Evolutionary conservation across 1,140 invertebrate species (phyloP).

Genomic region (Nephila pilipes): DNA sequence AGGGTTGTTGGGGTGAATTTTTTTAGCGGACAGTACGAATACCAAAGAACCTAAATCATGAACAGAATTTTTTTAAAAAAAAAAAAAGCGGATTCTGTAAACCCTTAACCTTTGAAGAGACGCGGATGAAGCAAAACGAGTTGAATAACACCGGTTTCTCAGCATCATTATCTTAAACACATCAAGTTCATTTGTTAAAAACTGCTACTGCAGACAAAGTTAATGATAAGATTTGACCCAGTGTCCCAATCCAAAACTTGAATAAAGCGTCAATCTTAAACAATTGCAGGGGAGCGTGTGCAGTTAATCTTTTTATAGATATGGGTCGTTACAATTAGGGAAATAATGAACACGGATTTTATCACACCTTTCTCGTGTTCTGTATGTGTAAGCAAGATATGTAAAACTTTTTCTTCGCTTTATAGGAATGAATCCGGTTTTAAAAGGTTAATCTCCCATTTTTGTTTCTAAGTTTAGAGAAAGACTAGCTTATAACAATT

Average conservation of each 20-base stretch:
- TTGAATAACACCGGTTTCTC: slow-evolving; percentile 54
- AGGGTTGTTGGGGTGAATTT: background rate
- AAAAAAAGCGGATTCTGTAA: background rate
- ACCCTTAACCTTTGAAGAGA: slow-evolving; percentile 55
- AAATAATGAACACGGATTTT: slow-evolving; percentile 44
- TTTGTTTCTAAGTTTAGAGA: background rate
- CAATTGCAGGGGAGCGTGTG: slow-evolving; percentile 31
- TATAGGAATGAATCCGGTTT: background rate
- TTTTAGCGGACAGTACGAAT: background rate
- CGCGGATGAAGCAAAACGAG: slow-evolving; percentile 41
- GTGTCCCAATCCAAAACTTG: slow-evolving; percentile 41
- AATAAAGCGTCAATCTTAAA: slow-evolving; percentile 55
- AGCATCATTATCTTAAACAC: slow-evolving; percentile 55
- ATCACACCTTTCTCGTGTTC: slow-evolving; percentile 52
- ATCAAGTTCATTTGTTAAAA: slow-evolving; percentile 69
- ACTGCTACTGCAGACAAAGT: slow-evolving; percentile 31
- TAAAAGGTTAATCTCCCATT: background rate
- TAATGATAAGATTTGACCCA: slow-evolving; percentile 70
- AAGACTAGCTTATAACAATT: background rate
- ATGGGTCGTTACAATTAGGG: slow-evolving; percentile 59
- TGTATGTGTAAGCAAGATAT: slow-evolving; percentile 37
- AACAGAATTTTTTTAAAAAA: too few species aligned
- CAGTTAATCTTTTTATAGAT: slow-evolving; percentile 36
- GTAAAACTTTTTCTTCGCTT: background rate
- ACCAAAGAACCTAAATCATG: background rate